Evolutionary conservation across 1,140 invertebrate species (phyloP).

Genomic region (Drosophila miranda): DNA sequence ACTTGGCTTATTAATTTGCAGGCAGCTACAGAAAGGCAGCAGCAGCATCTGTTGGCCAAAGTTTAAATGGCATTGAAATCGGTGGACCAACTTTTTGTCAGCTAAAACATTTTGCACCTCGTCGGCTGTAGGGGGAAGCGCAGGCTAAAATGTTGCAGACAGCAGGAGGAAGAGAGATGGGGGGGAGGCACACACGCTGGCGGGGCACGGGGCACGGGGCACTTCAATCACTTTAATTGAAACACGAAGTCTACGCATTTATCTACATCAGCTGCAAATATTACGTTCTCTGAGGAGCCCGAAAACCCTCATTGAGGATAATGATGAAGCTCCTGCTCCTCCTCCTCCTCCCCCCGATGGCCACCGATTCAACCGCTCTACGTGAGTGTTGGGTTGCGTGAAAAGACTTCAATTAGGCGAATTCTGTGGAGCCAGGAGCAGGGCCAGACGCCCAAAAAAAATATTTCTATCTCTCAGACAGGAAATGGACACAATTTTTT

Average conservation of each 20-base stretch:
- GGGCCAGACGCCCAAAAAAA: slow-evolving; percentile 1
- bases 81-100: slow-evolving; percentile 54
- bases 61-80: slow-evolving; percentile 58
- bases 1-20: slow-evolving; percentile 76
- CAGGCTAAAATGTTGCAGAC: slow-evolving; percentile 1
- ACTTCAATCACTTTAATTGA: slow-evolving; percentile 81
- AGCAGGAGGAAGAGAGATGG: background rate
- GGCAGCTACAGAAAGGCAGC: slow-evolving; percentile 2
- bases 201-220: slow-evolving; percentile 1
- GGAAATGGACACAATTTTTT: slow-evolving; percentile 57
- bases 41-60: slow-evolving; percentile 49
- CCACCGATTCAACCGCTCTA: background rate
- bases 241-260: slow-evolving; percentile 80
- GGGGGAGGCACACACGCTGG: slow-evolving; percentile 22
- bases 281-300: slow-evolving; percentile 54
- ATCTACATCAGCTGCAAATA: slow-evolving; percentile 80
- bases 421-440: slow-evolving; percentile 46
- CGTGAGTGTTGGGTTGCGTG: slow-evolving; percentile 53
- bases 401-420: slow-evolving; percentile 76
- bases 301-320: slow-evolving; percentile 26
- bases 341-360: slow-evolving; percentile 1
- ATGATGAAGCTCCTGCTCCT: slow-evolving; percentile 36
- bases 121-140: background rate
- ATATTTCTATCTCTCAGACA: slow-evolving; percentile 44
- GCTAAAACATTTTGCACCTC: slow-evolving; percentile 69